phyloP scores from a whole-genome alignment of 2,113 vertebrate genomes.

The Coracopsis vasa region DNA sequence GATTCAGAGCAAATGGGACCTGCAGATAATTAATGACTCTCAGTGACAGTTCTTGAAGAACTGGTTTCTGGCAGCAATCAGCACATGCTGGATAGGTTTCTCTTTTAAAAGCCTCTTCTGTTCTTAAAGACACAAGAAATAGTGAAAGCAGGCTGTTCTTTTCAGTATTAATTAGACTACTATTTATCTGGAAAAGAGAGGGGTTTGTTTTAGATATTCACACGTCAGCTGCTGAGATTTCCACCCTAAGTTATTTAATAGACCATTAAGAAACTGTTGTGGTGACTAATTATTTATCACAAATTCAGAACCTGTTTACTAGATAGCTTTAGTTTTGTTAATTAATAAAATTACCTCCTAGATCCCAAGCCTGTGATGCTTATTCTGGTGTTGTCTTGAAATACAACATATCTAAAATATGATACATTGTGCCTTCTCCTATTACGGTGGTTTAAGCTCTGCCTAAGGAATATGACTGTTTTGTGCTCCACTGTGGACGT shows the following conservation, averaged over 20 bases:
- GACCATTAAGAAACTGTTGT: slow-evolving; percentile 21
- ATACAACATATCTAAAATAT: neutral
- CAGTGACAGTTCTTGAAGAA: slow-evolving; percentile 45
- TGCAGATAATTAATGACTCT: slow-evolving; percentile 68
- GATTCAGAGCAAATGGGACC: slow-evolving; percentile 48
- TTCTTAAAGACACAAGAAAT: slow-evolving; percentile 42
- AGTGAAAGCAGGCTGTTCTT: slow-evolving; percentile 10
- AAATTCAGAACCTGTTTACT: slow-evolving; percentile 41
- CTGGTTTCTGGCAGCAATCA: slow-evolving; percentile 44
- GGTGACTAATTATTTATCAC: slow-evolving; percentile 51
- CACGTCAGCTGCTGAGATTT: slow-evolving; percentile 6
- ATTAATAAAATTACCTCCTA: slow-evolving; percentile 30
- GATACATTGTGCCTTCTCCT: rapidly evolving
- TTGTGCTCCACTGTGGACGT: neutral
- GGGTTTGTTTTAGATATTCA: neutral
- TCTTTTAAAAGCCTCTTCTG: slow-evolving; percentile 22
- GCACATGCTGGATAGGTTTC: slow-evolving; percentile 9
- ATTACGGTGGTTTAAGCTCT: neutral
- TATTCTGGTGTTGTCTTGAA: neutral
- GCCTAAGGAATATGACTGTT: neutral
- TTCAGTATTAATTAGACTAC: slow-evolving; percentile 44
- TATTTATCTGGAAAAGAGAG: neutral
- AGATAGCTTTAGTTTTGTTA: slow-evolving; percentile 26
- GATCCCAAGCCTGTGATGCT: neutral
- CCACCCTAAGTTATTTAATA: slow-evolving; percentile 33